Percentiles rank a stretch among this genome's conserved stretches.
These are phyloP conservation scores for Philopedon plagiatum DNA, from an alignment of 2,888 invertebrate genomes.

Conservation along the genomic window DNA sequence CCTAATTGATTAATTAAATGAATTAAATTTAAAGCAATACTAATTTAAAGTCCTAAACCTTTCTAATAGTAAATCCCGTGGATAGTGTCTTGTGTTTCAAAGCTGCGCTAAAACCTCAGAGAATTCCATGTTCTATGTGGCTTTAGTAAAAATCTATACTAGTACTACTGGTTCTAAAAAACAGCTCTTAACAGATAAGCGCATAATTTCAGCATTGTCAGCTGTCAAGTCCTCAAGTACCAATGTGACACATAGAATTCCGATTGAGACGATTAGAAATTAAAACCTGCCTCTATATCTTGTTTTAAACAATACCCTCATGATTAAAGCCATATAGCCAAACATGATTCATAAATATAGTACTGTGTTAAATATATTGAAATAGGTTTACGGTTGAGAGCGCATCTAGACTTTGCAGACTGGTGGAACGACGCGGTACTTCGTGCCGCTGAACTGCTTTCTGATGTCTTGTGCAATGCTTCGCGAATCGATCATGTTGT, in stretches of 20 bases:
- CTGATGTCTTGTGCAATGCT: constrained; percentile 53
- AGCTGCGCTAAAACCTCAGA: too few relatives aligned
- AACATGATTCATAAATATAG: constrained; percentile 48
- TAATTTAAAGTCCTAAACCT: too few relatives aligned
- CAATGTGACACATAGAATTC: not conserved
- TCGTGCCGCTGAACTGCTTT: constrained; percentile 46
- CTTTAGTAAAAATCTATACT: too few relatives aligned
- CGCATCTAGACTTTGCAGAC: constrained; percentile 55
- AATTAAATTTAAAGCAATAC: too few relatives aligned
- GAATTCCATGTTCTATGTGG: too few relatives aligned
- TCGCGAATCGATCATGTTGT: constrained; percentile 38
- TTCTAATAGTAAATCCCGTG: too few relatives aligned
- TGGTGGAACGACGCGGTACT: constrained; percentile 45
- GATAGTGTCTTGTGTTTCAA: too few relatives aligned
- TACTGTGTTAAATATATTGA: constrained; percentile 44
- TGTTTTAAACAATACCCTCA: constrained; percentile 13
- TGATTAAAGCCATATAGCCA: constrained; percentile 42
- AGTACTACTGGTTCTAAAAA: too few relatives aligned
- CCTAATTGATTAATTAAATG: too few relatives aligned
- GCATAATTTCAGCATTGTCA: too few relatives aligned
- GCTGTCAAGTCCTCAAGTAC: too few relatives aligned
- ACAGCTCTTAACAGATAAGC: too few relatives aligned
- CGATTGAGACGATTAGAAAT: constrained; percentile 31
- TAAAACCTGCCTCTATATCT: constrained; percentile 9
- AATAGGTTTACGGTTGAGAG: constrained; percentile 57